Evolutionary conservation across 2,797 vertebrate genomes (phyloP).

Genomic region (Acanthiza pusilla): DNA sequence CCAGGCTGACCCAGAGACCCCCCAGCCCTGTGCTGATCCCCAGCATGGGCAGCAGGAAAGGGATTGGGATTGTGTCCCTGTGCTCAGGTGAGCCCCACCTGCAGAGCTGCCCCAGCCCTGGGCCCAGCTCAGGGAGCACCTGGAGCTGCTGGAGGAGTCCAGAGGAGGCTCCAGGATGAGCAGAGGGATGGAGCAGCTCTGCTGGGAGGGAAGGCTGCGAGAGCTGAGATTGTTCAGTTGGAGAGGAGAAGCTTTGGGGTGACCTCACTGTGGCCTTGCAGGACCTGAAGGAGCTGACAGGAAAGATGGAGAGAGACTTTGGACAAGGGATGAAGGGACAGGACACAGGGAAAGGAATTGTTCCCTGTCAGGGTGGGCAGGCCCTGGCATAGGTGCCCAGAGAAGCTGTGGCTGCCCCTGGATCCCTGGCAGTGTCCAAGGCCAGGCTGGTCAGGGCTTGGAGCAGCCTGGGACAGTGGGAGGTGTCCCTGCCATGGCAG

Average conservation of each 20-base stretch:
- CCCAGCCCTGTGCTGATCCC: not conserved
- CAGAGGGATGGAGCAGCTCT: not conserved
- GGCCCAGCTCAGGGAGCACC: not conserved
- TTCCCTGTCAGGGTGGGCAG: rapidly evolving
- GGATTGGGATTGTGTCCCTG: not conserved
- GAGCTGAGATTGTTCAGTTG: not conserved
- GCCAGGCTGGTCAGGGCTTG: not conserved
- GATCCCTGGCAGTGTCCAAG: not conserved
- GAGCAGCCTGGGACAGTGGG: not conserved
- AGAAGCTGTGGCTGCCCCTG: not conserved
- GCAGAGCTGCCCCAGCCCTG: not conserved
- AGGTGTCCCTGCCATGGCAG: not conserved
- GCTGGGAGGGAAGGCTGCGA: not conserved
- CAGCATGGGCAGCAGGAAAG: not conserved
- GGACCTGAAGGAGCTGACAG: rapidly evolving
- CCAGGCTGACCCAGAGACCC: not conserved
- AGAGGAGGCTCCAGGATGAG: not conserved
- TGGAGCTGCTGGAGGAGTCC: not conserved
- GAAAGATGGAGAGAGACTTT: rapidly evolving
- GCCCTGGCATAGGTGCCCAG: not conserved
- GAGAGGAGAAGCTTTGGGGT: not conserved
- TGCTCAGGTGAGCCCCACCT: not conserved
- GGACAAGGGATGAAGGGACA: rapidly evolving
- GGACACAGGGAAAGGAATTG: rapidly evolving
- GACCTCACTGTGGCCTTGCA: rapidly evolving